Evolutionary conservation across 2,797 vertebrate genomes (phyloP), one percentile per base, ranked within the genome.

Genomic region (Pygocentrus nattereri): DNA sequence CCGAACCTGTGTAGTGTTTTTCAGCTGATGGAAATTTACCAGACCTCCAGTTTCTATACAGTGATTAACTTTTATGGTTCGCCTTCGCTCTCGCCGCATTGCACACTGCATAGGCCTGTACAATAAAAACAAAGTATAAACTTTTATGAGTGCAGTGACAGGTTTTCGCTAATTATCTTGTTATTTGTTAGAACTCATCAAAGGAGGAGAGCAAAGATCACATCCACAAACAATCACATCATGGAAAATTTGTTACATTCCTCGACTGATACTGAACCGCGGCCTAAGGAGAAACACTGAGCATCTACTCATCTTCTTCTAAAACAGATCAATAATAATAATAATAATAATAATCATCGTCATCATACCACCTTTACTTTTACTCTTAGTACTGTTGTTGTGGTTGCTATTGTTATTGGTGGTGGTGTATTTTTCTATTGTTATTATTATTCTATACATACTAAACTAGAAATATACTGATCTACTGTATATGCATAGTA

Each of bases 1-100:
- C 44, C 19, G 10, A 76, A 76, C 59, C 58, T 21, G 75, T 44
- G 88, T 91, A 91, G 92, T 92, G 92, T 89, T 93, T 65, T 93
- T 87, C 88, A 84, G 87, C 89, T 71, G 90, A 91, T 95, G 95
- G 95, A 95, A 95, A 95, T 94, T 93, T 95, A 95, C 95, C 93
- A 93, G 93, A 93, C 89, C 91, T 93, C 88, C 93, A 91, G 92
- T 95, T 94, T 95, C 93, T 94, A 94, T 94, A 94, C 92, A 94
- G 93, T 93, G 93, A 95, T 95, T 95, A 95, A 94, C 93, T 94
- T 95, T 95, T 95, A 95, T 95, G 94, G 93, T 91, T 88, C 83
- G 89, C 93, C 91, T 94, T 94, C 91, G 92, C 93, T 94, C 90
- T 92, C 89, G 90, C 88, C 77, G 90, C 91, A 93, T 94, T 93